Percentiles rank a stretch among this genome's conserved stretches.
Evolutionary conservation across 2,888 invertebrate genomes (phyloP).

Genomic region (Sarcophaga variegata): DNA sequence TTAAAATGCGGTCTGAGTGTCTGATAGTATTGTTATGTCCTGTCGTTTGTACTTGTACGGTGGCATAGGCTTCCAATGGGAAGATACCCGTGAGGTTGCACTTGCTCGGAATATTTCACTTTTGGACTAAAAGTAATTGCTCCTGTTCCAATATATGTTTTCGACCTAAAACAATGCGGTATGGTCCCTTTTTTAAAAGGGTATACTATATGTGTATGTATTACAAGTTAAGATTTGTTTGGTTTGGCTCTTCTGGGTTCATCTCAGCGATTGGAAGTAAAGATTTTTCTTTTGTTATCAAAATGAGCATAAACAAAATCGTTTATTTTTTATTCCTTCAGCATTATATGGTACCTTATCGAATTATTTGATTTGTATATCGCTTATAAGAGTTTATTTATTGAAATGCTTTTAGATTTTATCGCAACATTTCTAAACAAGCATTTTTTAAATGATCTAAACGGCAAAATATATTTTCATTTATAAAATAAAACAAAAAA

Average conservation of each 20-base stretch:
- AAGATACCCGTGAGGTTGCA: too few species aligned
- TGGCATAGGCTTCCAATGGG: too few species aligned
- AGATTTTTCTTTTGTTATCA: conserved; percentile 2
- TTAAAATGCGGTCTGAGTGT: too few species aligned
- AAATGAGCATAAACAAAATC: neutral
- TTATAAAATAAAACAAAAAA: neutral
- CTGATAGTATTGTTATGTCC: too few species aligned
- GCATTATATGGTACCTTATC: conserved; percentile 1
- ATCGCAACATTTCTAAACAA: conserved; percentile 9
- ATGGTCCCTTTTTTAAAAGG: too few species aligned
- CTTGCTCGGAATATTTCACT: too few species aligned
- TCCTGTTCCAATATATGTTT: too few species aligned
- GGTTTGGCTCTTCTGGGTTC: neutral
- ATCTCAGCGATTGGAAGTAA: neutral
- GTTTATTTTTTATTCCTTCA: neutral
- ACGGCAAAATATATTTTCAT: neutral
- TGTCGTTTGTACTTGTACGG: too few species aligned
- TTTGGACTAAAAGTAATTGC: too few species aligned
- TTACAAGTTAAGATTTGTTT: neutral
- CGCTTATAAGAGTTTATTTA: neutral
- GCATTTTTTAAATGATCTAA: neutral
- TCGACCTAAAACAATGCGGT: too few species aligned
- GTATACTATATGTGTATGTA: too few species aligned
- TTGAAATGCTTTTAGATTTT: conserved; percentile 3
- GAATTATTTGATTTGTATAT: neutral